Evolutionary conservation across 2,113 vertebrate species (phyloP).

Genomic region (Carollia perspicillata): DNA sequence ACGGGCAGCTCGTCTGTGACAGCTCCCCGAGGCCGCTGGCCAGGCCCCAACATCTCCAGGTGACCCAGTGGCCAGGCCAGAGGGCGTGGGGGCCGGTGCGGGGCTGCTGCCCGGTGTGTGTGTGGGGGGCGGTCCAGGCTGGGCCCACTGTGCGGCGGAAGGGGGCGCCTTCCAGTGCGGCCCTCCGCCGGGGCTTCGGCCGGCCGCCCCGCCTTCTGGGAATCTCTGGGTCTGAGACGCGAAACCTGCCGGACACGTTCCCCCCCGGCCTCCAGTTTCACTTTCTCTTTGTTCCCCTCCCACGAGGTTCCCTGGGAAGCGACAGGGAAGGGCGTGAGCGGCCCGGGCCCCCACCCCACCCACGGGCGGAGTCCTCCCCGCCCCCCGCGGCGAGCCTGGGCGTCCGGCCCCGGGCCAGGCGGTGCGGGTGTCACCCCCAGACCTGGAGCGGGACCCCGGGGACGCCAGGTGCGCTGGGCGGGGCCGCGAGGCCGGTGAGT

Average conservation of each 20-base stretch:
- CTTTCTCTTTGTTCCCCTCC: slow-evolving; percentile 61
- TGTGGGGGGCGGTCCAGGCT: neutral
- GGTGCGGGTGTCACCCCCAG: neutral
- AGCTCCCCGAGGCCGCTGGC: neutral
- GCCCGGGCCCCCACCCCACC: neutral
- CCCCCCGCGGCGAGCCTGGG: neutral
- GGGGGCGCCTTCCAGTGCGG: neutral
- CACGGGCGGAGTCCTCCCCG: fast-evolving
- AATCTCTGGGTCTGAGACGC: neutral
- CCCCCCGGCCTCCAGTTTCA: slow-evolving; percentile 36
- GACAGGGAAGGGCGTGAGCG: neutral
- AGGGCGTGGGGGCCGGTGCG: neutral
- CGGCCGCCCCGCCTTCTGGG: fast-evolving
- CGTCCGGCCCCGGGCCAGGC: neutral
- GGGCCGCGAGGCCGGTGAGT: slow-evolving; percentile 63
- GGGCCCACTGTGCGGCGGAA: fast-evolving
- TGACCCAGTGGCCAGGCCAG: neutral
- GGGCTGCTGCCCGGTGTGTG: slow-evolving; percentile 68
- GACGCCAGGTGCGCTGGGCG: neutral
- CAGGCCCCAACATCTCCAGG: neutral
- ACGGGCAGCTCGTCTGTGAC: neutral
- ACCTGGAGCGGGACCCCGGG: neutral
- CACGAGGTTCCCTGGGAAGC: slow-evolving; percentile 45
- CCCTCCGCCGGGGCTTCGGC: fast-evolving
- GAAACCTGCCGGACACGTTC: neutral